phyloP scores from a whole-genome alignment of 2,113 vertebrate species.

The Argyrosomus japonicus region DNA sequence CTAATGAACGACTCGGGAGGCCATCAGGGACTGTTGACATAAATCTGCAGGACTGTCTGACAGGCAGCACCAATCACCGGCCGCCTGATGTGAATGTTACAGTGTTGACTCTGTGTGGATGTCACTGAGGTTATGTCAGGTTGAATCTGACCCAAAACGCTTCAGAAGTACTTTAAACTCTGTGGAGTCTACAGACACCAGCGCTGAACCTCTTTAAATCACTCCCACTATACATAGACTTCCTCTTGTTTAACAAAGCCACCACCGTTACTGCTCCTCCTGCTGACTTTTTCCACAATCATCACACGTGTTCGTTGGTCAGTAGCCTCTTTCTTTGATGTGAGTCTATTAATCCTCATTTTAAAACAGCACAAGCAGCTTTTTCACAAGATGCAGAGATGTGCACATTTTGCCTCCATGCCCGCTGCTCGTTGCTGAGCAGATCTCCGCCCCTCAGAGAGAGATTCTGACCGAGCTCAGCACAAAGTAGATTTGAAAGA shows the following conservation, averaged over 20 bases:
- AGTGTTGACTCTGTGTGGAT: neutral
- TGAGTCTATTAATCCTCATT: constrained; percentile 57
- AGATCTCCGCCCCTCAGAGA: constrained; percentile 30
- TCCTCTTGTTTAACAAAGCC: neutral
- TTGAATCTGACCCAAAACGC: neutral
- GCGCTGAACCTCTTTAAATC: neutral
- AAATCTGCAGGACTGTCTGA: constrained; percentile 52
- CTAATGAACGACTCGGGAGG: constrained; percentile 50
- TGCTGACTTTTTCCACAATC: too few relatives aligned
- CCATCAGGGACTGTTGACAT: constrained; percentile 16
- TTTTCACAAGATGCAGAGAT: constrained; percentile 59
- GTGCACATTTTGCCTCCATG: constrained; percentile 33
- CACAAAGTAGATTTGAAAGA: constrained; percentile 46
- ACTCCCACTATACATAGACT: neutral
- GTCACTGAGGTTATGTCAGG: neutral
- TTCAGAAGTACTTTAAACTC: neutral
- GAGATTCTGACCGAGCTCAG: constrained; percentile 45
- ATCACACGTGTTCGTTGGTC: constrained; percentile 13
- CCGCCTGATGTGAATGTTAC: constrained; percentile 37
- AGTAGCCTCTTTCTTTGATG: constrained; percentile 18
- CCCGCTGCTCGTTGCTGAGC: neutral
- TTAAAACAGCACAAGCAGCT: constrained; percentile 54
- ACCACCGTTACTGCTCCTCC: neutral
- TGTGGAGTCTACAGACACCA: neutral
- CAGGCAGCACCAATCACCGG: constrained; percentile 56